Base-by-base conservation (phyloP, 1,140 invertebrate species). In the Helicoverpa zea region DNA sequence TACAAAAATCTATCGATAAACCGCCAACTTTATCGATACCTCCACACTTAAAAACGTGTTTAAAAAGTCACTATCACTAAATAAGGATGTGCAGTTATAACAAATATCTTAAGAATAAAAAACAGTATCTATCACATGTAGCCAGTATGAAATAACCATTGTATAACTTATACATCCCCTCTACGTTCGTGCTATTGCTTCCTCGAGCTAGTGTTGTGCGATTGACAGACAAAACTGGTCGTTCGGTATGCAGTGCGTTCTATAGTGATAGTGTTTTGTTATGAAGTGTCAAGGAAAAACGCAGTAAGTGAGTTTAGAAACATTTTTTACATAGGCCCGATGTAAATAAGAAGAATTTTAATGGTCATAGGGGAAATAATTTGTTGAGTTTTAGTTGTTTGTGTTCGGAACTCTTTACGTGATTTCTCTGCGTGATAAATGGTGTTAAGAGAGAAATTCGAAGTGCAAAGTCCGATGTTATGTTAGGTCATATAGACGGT, bases 161-260 rank as follows among this genome's bases (percentile, higher is more conserved):
- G 56, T 75, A 63, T 61, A 59, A 59, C 23, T 1, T 23, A 23
- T 23, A 23, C 56, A 75, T 61, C 56, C 56, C 73, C 73, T 58
- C 61, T 58, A 63, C 49, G 49, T 51, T 13, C 68, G 10, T 16
- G 13, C 68, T 30, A 72, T 72, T 18, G 49, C 23, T 52, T 72
- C 68, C 49, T 52, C 49, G 3, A 29, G 2, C 30, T 49, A 75
- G 73, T 75, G 43, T 13, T 58, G 58, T 49, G 35, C 73, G 16
- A 51, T 61, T 74, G 30, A 30, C 51, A 4, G 16, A 49, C 56
- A 63, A 59, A 75, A 47, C 56, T 49, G 47, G 73, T 51, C 73
- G 73, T 75, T 58, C 49, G 11, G 12, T 35, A 74, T 47, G 43
- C 52, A 54, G 68, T 30, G 18, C 13, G 29, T 16, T 18, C 2